Base-by-base conservation (phyloP, 2,797 vertebrate species). In the Falco berigora region DNA sequence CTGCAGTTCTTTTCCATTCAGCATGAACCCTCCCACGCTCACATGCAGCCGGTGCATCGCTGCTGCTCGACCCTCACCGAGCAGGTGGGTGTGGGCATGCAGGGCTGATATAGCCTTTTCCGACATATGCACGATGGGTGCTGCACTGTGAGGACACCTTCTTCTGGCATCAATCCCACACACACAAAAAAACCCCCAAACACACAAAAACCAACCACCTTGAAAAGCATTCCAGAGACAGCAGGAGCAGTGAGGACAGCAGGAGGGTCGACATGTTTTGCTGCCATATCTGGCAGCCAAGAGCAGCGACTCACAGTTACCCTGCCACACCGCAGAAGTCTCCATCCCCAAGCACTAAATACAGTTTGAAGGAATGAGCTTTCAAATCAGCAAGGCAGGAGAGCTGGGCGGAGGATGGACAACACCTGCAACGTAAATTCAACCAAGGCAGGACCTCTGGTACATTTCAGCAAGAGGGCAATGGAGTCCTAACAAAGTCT, bases 61-160 rank as follows among this genome's bases (percentile, higher is more conserved):
- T 38, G 56, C 58, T 36, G 0, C 67, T 66, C 19, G 3, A 18
- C 17, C 52, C 68, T 56, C n/a, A 14, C 20, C 0, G 0, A 55
- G 73, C 36, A 49, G 30, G 18, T 19, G 10, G 34, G 32, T 12
- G 24, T 0, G 2, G 19, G 20, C 0, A 16, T 10, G 32, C 44
- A 32, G 47, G 34, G n/a, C 79, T 42, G 44, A 12, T 3, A 8
- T 47, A 17, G 9, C 56, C 73, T 49, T 59, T 81, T 27, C 66
- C 42, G 34, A 13, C 30, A 55, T 12, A 28, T 42, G 25, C 16
- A 24, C 0, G 2, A 38, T 27, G 36, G 24, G 6, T 10, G 28
- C 15, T 36, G 11, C 36, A 36, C 49, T 13, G 4, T 2, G 1
- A 62, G 16, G 25, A n/a, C 1, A 3, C 22, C 15, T 64, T 64